Evolutionary conservation across 2,888 invertebrate species (phyloP).

Genomic region (Yponomeuta malinellus): DNA sequence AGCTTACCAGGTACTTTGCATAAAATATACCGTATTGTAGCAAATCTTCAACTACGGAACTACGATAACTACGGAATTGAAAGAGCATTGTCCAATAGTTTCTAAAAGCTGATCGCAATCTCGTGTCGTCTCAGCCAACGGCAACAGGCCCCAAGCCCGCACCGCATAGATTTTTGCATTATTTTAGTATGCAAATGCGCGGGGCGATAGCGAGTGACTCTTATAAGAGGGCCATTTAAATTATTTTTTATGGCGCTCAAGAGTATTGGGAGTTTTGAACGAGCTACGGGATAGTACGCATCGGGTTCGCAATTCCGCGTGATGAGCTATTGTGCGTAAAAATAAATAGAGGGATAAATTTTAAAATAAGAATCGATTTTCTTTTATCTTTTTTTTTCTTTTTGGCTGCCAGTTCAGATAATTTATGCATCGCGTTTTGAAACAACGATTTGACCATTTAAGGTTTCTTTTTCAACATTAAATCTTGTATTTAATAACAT

Average conservation of each 20-base stretch:
- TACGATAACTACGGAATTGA: background rate
- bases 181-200: conserved; percentile 75
- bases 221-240: conserved; percentile 73
- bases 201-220: conserved; percentile 61
- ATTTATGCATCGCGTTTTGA: too few species aligned
- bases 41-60: background rate
- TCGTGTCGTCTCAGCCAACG: conserved; percentile 30
- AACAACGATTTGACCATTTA: too few species aligned
- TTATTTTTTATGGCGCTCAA: conserved; percentile 76
- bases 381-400: conserved; percentile 32
- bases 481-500: background rate
- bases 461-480: too few species aligned
- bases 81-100: background rate
- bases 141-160: conserved; percentile 46
- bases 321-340: conserved; percentile 45
- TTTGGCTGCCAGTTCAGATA: background rate
- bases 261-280: conserved; percentile 68
- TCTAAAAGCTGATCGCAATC: conserved; percentile 18
- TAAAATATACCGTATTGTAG: too few species aligned
- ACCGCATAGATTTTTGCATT: conserved; percentile 74
- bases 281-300: conserved; percentile 39
- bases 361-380: conserved; percentile 53
- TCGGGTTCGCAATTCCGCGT: conserved; percentile 44
- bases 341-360: conserved; percentile 15
- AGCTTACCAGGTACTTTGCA: too few species aligned